Evolutionary conservation across 2,797 vertebrate species (phyloP), one percentile per base, ranked within the genome.

Genomic region (Chaenodraco wilsoni): DNA sequence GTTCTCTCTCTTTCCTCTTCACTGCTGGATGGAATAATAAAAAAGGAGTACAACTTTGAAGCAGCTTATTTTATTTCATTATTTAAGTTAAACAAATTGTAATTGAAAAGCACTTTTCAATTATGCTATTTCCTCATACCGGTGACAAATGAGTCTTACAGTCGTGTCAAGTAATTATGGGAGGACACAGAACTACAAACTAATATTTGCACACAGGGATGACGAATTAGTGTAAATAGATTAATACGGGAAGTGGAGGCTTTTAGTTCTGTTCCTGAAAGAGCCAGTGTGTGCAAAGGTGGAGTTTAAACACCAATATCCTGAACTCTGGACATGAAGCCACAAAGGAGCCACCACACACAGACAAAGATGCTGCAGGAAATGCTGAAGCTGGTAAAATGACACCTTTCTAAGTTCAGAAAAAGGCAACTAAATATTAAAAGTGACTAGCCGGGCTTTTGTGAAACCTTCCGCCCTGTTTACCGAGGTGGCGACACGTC

Each of bases 51-150:
- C 92, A 94, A 94, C 91, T 94, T 94, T 94, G 89, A 94, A 92
- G 88, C 80, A 62, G 65, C 74, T 78, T 87, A 84, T 90, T 92
- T 94, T 93, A 93, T 91, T 93, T 94, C 84, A 93, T 93, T 93
- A 94, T 94, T 93, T 90, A 88, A 91, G 84, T 93, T 93, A 93
- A 93, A 94, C 88, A 92, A 92, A 93, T 90, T 92, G 88, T 94
- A 92, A 95, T 94, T 94, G 93, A 94, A 94, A 93, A 93, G 89
- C 89, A 89, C 89, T 92, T 93, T 94, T 93, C 91, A 93, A 92
- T 94, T 93, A 92, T 82, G 83, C 76, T 71, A 81, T 87, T 87
- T 87, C 66, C 89, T 90, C 78, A 72, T 81, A 78, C 88, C 76
- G 78, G 76, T 87, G 89, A 93, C 86, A 90, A 93, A 93, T 88